Base-by-base conservation (phyloP, 2,113 vertebrate genomes). In the Cyrtonyx montezumae region DNA sequence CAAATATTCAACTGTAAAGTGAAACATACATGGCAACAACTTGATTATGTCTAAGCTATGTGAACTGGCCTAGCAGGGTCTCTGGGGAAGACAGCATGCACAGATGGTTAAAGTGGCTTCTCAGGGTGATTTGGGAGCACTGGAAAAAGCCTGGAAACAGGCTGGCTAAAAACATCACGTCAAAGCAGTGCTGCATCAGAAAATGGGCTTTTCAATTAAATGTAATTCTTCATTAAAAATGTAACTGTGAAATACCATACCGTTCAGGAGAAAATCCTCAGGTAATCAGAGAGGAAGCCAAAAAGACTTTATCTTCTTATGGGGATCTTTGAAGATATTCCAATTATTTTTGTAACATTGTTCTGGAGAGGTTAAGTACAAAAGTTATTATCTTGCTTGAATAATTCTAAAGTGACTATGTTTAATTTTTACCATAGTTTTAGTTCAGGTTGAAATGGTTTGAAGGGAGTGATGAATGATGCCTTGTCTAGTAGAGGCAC, bases 351-450 rank as follows among this genome's bases (percentile, higher is more conserved):
- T 78, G 59, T 83, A 36, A 61, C 53, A 1, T 5, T 36, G 30
- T 42, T 22, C 13, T 18, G 28, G 63, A 79, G 22, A 89, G 32
- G 28, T 73, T 58, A 84, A 42, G 36, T 66, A 20, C 26, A 65
- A 48, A 62, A 85, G 13, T 61, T 73, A 1, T 84, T 67, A 49
- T 78, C 93, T 96, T 94, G 46, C 28, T 51, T 45, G 56, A 78
- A 45, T 80, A 90, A 91, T 92, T 92, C 30, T 9, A 2, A 65
- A 88, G 23, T 43, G 25, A 22, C 42, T 83, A 8, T 43, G 13
- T 59, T 94, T 88, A 83, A 66, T 80, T 91, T 91, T 94, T 79
- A 58, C 34, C 6, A 1, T 73, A 22, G 74, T 25, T 93, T 68
- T 40, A 53, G 37, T 70, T 93, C 43, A 56, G 40, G 61, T 32